Base-by-base conservation (phyloP, 2,113 vertebrate species). In the Thunnus thynnus region DNA sequence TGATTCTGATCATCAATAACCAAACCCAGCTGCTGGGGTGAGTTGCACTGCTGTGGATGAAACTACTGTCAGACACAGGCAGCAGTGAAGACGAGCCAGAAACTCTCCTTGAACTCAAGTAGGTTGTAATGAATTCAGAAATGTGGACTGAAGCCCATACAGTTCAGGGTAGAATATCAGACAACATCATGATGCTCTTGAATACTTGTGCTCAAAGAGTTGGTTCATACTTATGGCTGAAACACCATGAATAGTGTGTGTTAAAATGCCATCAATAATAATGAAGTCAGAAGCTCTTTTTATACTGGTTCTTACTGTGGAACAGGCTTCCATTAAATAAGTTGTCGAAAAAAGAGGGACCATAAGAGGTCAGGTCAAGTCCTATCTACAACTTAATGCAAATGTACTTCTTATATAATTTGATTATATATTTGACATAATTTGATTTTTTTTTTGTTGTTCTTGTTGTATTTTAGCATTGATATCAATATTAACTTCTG, bases 311-410 rank as follows among this genome's bases (percentile, higher is more conserved):
- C 14, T 8, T 50, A 2, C 13, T 30, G 36, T 56, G 12, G 22
- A 50, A 48, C 13, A 67, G 13, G 9, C 54, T 50, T 36, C 44
- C 17, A 68, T 67, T 41, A 60, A 25, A 68, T 68, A 58, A 68
- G 20, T 12, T 77, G n/a, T 9, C 44, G 51, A 68, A 51, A 32
- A 60, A 66, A 13, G 4, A 3, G 8, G 41, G 8, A 20, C 8
- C 48, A 57, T 22, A 48, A 48, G 18, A 48, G 11, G 51, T 65
- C 61, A 47, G 32, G 17, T 48, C 2, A 56, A 17, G 3, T 51
- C 25, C 20, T 20, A 20, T 20, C 20, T 41, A 30, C 27, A 30
- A 30, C 27, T 30, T 30, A 30, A 30, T 30, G 27, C 27, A 30
- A 30, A 30, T 30, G 27, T 41, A 0, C 36, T 41, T 41, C 7